These are phyloP conservation scores for Procambarus clarkii DNA, from an alignment of 1,140 invertebrate genomes.

Conservation along the genomic window DNA sequence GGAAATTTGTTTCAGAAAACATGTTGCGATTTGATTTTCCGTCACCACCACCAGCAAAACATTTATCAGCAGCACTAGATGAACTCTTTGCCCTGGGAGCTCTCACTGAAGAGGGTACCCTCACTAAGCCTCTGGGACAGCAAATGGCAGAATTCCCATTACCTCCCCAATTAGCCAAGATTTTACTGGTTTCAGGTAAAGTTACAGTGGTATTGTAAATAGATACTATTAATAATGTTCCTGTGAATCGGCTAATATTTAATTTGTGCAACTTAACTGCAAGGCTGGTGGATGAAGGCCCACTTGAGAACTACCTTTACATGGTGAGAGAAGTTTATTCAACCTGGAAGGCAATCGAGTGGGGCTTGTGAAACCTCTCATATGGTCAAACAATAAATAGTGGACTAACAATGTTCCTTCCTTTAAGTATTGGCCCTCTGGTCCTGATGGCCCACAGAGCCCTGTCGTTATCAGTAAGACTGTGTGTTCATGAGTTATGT, in stretches of 20 bases:
- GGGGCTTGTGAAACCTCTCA: too few relatives aligned
- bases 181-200: slow-evolving; percentile 87
- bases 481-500: too few relatives aligned
- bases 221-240: too few relatives aligned
- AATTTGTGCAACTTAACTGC: not conserved
- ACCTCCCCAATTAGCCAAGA: slow-evolving; percentile 90
- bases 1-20: slow-evolving; percentile 51
- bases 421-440: too few relatives aligned
- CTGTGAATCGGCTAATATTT: not conserved
- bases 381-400: too few relatives aligned
- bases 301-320: too few relatives aligned
- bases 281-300: too few relatives aligned
- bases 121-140: slow-evolving; percentile 88
- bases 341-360: too few relatives aligned
- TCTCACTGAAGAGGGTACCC: slow-evolving; percentile 86
- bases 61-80: slow-evolving; percentile 91
- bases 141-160: slow-evolving; percentile 96
- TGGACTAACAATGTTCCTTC: too few relatives aligned
- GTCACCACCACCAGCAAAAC: slow-evolving; percentile 91
- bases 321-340: too few relatives aligned
- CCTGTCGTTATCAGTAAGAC: too few relatives aligned
- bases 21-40: slow-evolving; percentile 87
- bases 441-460: too few relatives aligned
- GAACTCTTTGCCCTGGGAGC: slow-evolving; percentile 91
- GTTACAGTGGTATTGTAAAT: slow-evolving; percentile 49